phyloP scores from a whole-genome alignment of 2,888 invertebrate species.

The Plagiodera versicolora region DNA sequence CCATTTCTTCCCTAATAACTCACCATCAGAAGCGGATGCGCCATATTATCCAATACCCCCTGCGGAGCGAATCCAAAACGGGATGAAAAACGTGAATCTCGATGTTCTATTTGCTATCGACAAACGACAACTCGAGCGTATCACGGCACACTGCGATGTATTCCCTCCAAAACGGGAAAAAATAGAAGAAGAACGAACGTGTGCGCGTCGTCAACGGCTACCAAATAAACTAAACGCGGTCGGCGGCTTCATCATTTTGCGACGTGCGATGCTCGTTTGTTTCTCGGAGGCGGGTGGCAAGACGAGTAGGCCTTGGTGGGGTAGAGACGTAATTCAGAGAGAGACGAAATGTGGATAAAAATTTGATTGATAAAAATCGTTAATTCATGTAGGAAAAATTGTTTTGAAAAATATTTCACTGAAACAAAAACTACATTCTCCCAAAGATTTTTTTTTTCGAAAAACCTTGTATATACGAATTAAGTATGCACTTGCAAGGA shows the following conservation, averaged over 20 bases:
- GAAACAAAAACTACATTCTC: no score
- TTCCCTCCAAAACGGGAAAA: conserved; percentile 25
- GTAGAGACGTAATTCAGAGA: conserved; percentile 10
- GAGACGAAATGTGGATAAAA: neutral
- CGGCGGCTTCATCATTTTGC: conserved; percentile 50
- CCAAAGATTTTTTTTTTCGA: no score
- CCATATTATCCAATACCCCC: conserved; percentile 3
- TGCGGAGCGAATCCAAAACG: neutral
- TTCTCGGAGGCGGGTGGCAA: conserved; percentile 26
- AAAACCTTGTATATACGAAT: no score
- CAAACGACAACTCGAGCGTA: conserved; percentile 17
- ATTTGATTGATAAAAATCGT: no score
- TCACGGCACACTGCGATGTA: conserved; percentile 26
- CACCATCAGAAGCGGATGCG: neutral
- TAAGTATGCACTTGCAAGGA: no score
- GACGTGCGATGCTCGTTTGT: conserved; percentile 42
- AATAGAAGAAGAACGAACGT: conserved; percentile 44
- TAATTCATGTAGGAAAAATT: no score
- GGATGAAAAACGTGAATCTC: neutral
- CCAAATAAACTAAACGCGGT: conserved; percentile 52
- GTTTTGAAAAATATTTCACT: no score
- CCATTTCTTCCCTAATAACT: neutral
- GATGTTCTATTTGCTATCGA: conserved; percentile 5
- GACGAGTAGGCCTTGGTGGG: conserved; percentile 26
- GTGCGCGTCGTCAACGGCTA: conserved; percentile 51